Evolutionary conservation across 2,113 vertebrate genomes (phyloP), one percentile per base, ranked within the genome.

Genomic region (Hirundichthys speculiger): DNA sequence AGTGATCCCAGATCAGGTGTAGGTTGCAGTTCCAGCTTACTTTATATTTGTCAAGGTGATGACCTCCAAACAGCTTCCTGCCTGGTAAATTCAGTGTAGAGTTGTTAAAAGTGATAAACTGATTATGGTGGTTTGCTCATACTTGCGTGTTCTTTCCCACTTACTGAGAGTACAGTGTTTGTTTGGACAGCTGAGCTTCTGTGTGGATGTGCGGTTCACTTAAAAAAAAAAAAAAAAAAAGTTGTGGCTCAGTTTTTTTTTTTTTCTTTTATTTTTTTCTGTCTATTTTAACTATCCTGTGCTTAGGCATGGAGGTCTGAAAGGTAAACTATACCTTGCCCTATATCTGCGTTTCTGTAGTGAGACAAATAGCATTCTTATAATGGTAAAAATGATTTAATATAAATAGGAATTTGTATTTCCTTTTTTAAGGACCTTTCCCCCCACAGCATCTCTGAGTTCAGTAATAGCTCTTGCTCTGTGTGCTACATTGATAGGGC

Each of bases 81-180:
- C 22, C 76, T 73, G 66, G 56, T 66, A 4, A 48, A 56, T 57
- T 57, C 64, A 69, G 69, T 40, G 45, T 61, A 66, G 59, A 77
- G 30, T 75, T 40, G 48, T 70, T 70, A 61, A 54, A 74, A 65
- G 50, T 79, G 83, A 68, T 75, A 41, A 77, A 73, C 67, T 56
- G 61, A 69, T 60, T 21, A 30, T 61, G 51, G 30, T 75, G 70
- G 74, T 78, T 81, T 83, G 66, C 74, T 72, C 74, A 80, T 72
- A 51, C 38, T 51, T 61, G 41, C 59, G 56, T 77, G 73, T 43
- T 53, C 49, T 72, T 71, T 72, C 45, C 76, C 69, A 41, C 57
- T 30, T 67, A 22, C 55, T 20, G 30, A 34, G 30, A 34, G 30
- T 65, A 53, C 71, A 65, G 64, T 63, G 51, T 42, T 20, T 55